These are phyloP conservation scores for Eupsittula cactorum DNA, from an alignment of 2,113 vertebrate species.

Conservation along the genomic window DNA sequence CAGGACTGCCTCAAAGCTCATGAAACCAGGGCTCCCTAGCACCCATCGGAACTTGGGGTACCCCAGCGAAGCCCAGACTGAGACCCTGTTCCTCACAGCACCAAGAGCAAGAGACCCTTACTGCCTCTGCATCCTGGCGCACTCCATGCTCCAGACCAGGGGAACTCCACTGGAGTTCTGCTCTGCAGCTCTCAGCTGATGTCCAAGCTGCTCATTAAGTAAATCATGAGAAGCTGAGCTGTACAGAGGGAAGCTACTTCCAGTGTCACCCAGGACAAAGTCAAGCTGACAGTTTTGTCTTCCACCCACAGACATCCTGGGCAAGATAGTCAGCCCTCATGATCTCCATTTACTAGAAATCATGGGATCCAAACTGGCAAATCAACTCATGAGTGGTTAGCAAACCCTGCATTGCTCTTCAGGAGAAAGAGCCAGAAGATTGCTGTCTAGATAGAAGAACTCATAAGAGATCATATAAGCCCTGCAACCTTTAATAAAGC, in stretches of 20 bases:
- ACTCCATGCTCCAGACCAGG: background rate
- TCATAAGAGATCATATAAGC: slow-evolving; percentile 38
- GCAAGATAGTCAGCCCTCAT: background rate
- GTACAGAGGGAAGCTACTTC: background rate
- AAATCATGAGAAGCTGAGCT: background rate
- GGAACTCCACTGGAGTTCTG: background rate
- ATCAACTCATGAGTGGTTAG: background rate
- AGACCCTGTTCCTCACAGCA: background rate
- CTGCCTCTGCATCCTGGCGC: background rate
- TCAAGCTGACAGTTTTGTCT: background rate
- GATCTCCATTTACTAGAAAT: background rate
- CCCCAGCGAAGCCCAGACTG: background rate
- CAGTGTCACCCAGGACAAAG: background rate
- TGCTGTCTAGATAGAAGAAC: background rate
- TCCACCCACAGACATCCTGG: background rate
- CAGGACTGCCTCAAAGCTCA: background rate
- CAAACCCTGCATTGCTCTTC: background rate
- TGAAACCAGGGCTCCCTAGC: background rate
- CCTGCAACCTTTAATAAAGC: slow-evolving; percentile 53
- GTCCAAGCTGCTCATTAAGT: background rate
- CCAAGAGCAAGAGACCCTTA: background rate
- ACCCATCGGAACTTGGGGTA: background rate
- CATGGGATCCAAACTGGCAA: background rate
- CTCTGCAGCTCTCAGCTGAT: background rate
- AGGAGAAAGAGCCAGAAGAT: slow-evolving; percentile 38